Evolutionary conservation across 2,113 vertebrate species (phyloP).

Genomic region (Dromiciops gliroides): DNA sequence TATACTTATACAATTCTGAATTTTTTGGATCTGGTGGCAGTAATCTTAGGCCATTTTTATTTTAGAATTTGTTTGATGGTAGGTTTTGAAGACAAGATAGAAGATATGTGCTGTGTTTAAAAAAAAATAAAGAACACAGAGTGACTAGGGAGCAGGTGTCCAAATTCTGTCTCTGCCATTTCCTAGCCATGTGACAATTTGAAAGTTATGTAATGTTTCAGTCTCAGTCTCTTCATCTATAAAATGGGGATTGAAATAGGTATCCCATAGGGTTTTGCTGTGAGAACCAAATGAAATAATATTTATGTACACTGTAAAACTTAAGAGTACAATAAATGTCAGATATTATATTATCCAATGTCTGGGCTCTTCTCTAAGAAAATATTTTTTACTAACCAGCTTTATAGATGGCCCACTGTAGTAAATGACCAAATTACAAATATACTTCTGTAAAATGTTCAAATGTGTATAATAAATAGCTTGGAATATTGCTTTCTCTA

Average conservation of each 20-base stretch:
- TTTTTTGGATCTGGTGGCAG: neutral
- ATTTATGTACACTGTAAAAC: neutral
- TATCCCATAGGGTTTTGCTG: neutral
- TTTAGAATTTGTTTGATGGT: neutral
- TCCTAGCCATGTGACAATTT: neutral
- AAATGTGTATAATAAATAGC: neutral
- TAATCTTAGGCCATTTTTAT: neutral
- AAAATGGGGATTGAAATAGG: neutral
- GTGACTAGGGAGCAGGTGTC: neutral
- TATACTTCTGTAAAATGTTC: constrained; percentile 7
- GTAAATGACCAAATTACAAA: neutral
- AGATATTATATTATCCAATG: neutral
- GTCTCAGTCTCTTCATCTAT: neutral
- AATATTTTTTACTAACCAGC: neutral
- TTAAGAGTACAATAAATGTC: neutral
- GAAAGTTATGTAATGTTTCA: neutral
- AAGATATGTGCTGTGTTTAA: neutral
- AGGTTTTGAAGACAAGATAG: neutral
- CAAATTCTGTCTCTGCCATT: neutral
- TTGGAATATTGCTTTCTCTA: neutral
- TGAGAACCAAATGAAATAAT: neutral
- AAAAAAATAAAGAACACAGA: neutral
- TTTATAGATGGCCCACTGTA: neutral
- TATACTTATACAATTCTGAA: neutral
- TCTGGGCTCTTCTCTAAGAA: neutral